Percentiles rank a stretch among this genome's conserved stretches.
phyloP scores from a whole-genome alignment of 2,888 invertebrate species.

The Tribolium freemani region DNA sequence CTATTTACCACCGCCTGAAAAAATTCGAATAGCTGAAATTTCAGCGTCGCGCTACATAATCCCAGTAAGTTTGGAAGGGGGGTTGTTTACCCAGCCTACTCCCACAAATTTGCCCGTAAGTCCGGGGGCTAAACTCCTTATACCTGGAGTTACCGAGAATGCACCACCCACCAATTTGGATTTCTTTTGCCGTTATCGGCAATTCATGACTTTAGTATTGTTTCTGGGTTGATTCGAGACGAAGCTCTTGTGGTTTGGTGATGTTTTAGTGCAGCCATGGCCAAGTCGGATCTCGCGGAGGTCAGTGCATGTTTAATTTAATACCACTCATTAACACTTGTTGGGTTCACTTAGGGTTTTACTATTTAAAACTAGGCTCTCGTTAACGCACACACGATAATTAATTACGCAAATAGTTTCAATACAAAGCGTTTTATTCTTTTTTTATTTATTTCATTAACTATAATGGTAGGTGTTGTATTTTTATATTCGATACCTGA shows the following conservation, averaged over 20 bases:
- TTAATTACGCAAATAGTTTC: slow-evolving; percentile 37
- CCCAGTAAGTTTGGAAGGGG: slow-evolving; percentile 12
- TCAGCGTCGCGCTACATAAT: slow-evolving; percentile 4
- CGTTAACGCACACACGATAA: slow-evolving; percentile 59
- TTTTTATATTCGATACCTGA: slow-evolving; percentile 46
- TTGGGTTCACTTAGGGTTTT: slow-evolving; percentile 47
- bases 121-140: slow-evolving; percentile 17
- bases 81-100: slow-evolving; percentile 25
- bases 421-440: slow-evolving; percentile 35
- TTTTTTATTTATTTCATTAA: slow-evolving; percentile 54
- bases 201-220: slow-evolving; percentile 17
- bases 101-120: slow-evolving; percentile 22
- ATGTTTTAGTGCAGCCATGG: slow-evolving; percentile 16
- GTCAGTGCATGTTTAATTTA: slow-evolving; percentile 56
- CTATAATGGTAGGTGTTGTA: slow-evolving; percentile 52
- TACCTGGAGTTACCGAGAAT: slow-evolving; percentile 34
- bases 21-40: slow-evolving; percentile 26
- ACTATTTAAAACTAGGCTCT: slow-evolving; percentile 59
- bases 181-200: slow-evolving; percentile 5
- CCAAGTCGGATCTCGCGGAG: slow-evolving; percentile 53
- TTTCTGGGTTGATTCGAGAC: slow-evolving; percentile 1
- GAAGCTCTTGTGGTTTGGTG: background rate
- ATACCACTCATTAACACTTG: slow-evolving; percentile 38
- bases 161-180: slow-evolving; percentile 30
- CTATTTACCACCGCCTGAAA: slow-evolving; percentile 26